Base-by-base conservation (phyloP, 2,113 vertebrate species). In the Verasper variegatus region DNA sequence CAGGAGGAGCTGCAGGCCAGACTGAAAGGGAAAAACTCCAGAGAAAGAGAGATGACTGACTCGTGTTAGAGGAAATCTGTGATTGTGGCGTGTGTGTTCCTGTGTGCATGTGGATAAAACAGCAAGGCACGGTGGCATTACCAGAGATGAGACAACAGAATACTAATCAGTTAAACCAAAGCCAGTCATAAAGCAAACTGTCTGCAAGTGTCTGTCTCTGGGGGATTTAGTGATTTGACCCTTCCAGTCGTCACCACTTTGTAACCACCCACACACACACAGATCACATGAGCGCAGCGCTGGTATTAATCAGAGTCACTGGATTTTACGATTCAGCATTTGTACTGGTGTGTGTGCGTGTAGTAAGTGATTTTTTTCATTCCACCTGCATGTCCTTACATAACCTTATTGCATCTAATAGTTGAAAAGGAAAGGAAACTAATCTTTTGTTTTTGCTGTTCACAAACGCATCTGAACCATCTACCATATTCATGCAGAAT, bases 171-270 rank as follows among this genome's bases (percentile, higher is more conserved):
- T 58, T 47, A 51, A 51, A 51, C 5, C 49, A 12, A 51, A 51
- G 49, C 18, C 49, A 7, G 49, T 18, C 40, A 58, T 31, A 63
- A 75, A 74, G 65, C 62, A 61, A 31, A 52, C 51, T 67, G 47
- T 74, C 5, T 55, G 49, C 62, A 31, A 60, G 60, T 54, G 42
- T 59, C 0, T 27, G 26, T 76, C 10, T 80, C 9, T 0, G 1
- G 21, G 62, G 81, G 47, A 68, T 84, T 84, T 87, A 78, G 69
- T 68, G 81, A 74, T 77, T 56, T 56, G 71, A 82, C 78, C 24
- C 27, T 12, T 58, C 37, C 24, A 12, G 57, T 77, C 31, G 26
- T 71, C 37, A 23, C 52, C 52, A 51, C 42, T 58, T 77, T 80
- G 71, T 73, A 72, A 70, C 55, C 26, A 4, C 26, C 2, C 26